Conservation (phyloP, 2,888 invertebrate species). For the Dryococelus australis region DNA sequence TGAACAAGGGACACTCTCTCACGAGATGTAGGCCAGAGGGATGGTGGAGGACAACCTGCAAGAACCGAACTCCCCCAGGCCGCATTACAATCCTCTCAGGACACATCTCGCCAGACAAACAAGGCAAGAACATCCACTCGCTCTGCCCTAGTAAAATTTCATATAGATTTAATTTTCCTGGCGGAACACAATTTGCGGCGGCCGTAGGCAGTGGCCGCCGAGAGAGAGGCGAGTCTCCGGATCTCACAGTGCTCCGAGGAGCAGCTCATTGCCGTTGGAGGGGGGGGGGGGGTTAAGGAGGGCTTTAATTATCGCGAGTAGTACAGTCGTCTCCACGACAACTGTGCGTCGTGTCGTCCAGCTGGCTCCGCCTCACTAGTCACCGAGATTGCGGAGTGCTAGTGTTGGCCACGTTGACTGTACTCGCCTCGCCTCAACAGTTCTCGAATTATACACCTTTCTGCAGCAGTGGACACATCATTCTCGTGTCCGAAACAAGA, state of each 20-base stretch:
- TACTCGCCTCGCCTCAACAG: too few species aligned
- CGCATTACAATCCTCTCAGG: conserved; percentile 16
- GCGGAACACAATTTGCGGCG: neutral
- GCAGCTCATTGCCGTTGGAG: too few species aligned
- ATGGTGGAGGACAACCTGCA: neutral
- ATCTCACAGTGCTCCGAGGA: neutral
- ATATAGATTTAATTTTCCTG: neutral
- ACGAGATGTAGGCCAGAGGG: neutral
- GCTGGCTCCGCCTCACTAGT: too few species aligned
- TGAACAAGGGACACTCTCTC: too few species aligned
- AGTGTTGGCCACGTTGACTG: too few species aligned
- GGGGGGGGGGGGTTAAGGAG: neutral
- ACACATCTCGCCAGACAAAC: neutral
- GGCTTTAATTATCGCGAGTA: neutral
- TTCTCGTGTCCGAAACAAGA: too few species aligned
- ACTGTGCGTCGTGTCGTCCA: too few species aligned
- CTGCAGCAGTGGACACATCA: too few species aligned
- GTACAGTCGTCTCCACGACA: neutral
- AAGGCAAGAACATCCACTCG: neutral
- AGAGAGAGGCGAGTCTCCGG: too few species aligned
- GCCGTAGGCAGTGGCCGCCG: neutral
- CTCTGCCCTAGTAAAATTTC: neutral
- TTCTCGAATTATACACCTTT: too few species aligned
- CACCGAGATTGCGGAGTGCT: too few species aligned
- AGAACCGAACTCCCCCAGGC: neutral